Evolutionary conservation across 2,888 invertebrate species (phyloP).

Genomic region (Mythimna impura): DNA sequence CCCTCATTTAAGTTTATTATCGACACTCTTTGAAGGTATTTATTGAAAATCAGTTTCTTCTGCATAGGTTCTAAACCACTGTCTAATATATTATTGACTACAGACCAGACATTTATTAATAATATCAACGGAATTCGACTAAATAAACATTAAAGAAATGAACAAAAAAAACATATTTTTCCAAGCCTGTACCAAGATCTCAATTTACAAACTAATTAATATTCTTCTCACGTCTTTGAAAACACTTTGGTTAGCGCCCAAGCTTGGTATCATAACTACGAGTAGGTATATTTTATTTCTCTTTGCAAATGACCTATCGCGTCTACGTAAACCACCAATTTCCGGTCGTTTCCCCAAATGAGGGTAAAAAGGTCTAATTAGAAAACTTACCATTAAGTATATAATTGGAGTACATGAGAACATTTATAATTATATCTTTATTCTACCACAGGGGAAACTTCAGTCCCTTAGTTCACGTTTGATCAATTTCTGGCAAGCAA

Average conservation of each 20-base stretch:
- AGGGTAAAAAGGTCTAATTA: conserved; percentile 30
- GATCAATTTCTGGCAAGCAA: not conserved
- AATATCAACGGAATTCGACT: conserved; percentile 5
- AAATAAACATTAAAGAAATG: conserved; percentile 3
- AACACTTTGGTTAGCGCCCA: conserved; percentile 27
- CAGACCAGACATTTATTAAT: no score
- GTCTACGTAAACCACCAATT: conserved; percentile 28
- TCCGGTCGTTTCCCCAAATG: conserved; percentile 32
- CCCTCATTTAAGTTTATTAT: no score
- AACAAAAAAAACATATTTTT: not conserved
- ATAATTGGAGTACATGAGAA: conserved; percentile 1
- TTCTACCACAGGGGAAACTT: not conserved
- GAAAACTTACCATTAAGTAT: conserved; percentile 7
- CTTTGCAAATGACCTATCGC: conserved; percentile 29
- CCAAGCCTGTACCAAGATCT: conserved; percentile 8
- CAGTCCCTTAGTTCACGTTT: not conserved
- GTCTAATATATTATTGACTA: not conserved
- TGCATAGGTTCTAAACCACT: not conserved
- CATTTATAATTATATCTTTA: conserved; percentile 4
- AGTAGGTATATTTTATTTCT: conserved; percentile 31
- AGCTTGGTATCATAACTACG: conserved; percentile 19
- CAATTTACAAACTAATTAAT: conserved; percentile 40
- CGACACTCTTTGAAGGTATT: not conserved
- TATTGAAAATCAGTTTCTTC: not conserved
- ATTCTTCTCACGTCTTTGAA: conserved; percentile 41